These are phyloP conservation scores for Mastacembelus armatus DNA, from an alignment of 2,797 vertebrate species.

Conservation along the genomic window DNA sequence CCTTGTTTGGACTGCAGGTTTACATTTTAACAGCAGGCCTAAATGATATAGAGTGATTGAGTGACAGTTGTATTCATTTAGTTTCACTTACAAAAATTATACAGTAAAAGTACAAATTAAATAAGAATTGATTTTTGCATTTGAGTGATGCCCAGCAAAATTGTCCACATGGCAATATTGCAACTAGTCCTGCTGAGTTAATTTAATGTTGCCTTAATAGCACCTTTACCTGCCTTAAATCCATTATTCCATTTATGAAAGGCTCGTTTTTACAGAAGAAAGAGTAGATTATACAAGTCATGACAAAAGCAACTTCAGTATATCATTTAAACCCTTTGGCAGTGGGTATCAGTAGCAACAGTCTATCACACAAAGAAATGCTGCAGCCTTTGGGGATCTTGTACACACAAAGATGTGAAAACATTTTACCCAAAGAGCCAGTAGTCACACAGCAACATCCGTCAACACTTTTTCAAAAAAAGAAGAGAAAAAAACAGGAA, in stretches of 20 bases:
- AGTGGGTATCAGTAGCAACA: constrained; percentile 14
- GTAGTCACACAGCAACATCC: not conserved
- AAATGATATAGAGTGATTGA: not conserved
- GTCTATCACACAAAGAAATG: constrained; percentile 40
- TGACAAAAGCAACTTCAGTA: constrained; percentile 3
- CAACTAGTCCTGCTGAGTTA: not conserved
- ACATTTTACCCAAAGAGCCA: constrained; percentile 17
- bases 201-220: not conserved
- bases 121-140: not conserved
- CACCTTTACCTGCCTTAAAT: not conserved
- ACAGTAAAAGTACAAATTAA: not conserved
- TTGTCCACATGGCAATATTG: no score
- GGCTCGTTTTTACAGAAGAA: no score
- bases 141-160: not conserved
- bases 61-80: no score
- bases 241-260: not conserved
- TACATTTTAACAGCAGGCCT: not conserved
- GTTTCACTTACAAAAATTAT: not conserved
- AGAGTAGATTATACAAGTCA: no score
- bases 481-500: not conserved
- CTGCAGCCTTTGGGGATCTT: constrained; percentile 37
- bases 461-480: not conserved
- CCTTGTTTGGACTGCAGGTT: not conserved
- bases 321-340: constrained; percentile 22
- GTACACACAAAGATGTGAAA: constrained; percentile 29